Conservation (phyloP, 2,888 invertebrate species). For the Galeruca laticollis region DNA sequence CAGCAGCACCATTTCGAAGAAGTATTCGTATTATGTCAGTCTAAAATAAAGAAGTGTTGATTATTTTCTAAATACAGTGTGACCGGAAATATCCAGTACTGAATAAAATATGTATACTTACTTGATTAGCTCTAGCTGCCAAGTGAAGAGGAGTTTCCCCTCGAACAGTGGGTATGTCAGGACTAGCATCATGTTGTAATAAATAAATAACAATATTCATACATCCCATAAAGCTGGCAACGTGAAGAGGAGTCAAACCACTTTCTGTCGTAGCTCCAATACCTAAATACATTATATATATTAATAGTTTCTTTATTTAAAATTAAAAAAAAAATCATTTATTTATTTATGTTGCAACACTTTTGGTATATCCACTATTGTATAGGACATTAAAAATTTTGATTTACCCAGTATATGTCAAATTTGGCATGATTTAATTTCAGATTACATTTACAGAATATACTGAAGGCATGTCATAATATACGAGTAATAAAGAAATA, state of each 20-base stretch:
- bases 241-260: conserved; percentile 96
- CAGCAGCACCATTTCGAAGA: conserved; percentile 88
- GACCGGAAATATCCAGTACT: conserved; percentile 2
- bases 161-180: conserved; percentile 94
- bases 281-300: conserved; percentile 60
- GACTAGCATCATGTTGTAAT: conserved; percentile 92
- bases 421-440: no score
- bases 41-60: conserved; percentile 46
- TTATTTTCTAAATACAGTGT: background rate
- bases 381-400: no score
- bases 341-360: no score
- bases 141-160: conserved; percentile 97
- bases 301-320: no score
- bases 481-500: no score
- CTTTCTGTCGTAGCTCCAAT: conserved; percentile 80
- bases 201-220: conserved; percentile 98
- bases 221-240: conserved; percentile 99
- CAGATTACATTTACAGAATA: no score
- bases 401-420: no score
- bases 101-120: conserved; percentile 44
- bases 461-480: no score
- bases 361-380: no score
- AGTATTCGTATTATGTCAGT: conserved; percentile 96
- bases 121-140: conserved; percentile 96
- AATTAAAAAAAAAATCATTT: no score